Percentiles rank a stretch among this genome's conserved stretches.
Conservation (phyloP, 2,113 vertebrate species). For the Prunella himalayana region DNA sequence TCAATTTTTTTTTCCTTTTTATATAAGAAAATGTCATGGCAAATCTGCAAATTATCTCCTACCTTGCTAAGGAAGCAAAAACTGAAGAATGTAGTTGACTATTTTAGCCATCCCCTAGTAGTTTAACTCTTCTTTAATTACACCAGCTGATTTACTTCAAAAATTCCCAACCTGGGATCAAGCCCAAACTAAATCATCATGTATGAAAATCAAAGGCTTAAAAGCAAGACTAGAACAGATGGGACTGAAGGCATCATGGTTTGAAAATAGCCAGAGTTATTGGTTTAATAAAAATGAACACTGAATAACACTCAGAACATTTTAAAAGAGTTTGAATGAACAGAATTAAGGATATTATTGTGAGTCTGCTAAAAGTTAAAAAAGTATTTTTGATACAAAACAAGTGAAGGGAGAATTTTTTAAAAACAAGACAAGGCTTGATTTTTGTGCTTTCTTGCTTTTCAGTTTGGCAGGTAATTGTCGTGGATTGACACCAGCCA, state of each 20-base stretch:
- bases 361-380: background rate
- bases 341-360: background rate
- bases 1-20: background rate
- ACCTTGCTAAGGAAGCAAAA: background rate
- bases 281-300: slow-evolving; percentile 13
- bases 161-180: background rate
- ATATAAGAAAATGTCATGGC: background rate
- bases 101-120: background rate
- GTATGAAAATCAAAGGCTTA: background rate
- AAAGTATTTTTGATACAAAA: background rate
- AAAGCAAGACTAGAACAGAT: slow-evolving; percentile 38
- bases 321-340: background rate
- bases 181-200: slow-evolving; percentile 6
- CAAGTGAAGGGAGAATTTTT: background rate
- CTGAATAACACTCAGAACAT: background rate
- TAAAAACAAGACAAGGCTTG: background rate
- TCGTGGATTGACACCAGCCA: background rate
- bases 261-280: slow-evolving; percentile 1
- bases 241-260: background rate
- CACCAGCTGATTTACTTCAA: slow-evolving; percentile 4
- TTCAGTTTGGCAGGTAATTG: background rate
- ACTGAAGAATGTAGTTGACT: slow-evolving; percentile 21
- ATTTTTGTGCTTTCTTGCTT: background rate
- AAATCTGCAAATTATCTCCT: background rate
- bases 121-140: slow-evolving; percentile 40